phyloP scores from a whole-genome alignment of 2,113 vertebrate genomes.

The Eudyptes chrysolophus region DNA sequence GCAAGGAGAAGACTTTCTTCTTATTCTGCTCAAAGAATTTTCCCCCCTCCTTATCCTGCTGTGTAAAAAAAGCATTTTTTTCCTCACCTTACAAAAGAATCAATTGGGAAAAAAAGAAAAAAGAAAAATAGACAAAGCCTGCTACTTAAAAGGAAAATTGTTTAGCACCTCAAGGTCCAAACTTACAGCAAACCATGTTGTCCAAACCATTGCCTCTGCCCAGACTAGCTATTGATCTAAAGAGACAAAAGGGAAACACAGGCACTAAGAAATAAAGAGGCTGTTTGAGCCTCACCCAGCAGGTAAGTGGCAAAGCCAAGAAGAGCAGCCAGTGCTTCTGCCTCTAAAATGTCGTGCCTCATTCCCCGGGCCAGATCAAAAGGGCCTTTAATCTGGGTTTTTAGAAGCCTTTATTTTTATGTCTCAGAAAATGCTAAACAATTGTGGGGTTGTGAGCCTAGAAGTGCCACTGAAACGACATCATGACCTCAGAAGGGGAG shows the following conservation, averaged over 20 bases:
- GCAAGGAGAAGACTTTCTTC: not conserved
- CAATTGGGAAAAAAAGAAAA: not conserved
- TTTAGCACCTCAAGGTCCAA: not conserved
- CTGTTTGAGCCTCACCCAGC: not conserved
- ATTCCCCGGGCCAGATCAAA: not conserved
- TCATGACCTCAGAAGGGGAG: fast-evolving
- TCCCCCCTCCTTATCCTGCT: not conserved
- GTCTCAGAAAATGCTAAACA: not conserved
- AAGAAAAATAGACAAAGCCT: not conserved
- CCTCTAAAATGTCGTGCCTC: fast-evolving
- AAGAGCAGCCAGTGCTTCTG: not conserved
- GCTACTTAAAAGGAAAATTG: not conserved
- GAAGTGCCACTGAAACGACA: not conserved
- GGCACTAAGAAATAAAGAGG: not conserved
- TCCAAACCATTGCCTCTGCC: not conserved
- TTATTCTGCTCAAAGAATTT: not conserved
- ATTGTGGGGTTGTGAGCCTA: not conserved
- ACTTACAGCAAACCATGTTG: not conserved
- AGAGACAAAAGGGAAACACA: not conserved
- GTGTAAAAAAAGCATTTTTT: not conserved
- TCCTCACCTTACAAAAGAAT: not conserved
- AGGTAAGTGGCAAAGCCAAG: not conserved
- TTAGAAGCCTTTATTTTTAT: not conserved
- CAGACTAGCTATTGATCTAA: not conserved
- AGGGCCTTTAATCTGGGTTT: not conserved